Evolutionary conservation across 2,797 vertebrate genomes (phyloP), one percentile per base, ranked within the genome.

Genomic region (Harpagifer antarcticus): DNA sequence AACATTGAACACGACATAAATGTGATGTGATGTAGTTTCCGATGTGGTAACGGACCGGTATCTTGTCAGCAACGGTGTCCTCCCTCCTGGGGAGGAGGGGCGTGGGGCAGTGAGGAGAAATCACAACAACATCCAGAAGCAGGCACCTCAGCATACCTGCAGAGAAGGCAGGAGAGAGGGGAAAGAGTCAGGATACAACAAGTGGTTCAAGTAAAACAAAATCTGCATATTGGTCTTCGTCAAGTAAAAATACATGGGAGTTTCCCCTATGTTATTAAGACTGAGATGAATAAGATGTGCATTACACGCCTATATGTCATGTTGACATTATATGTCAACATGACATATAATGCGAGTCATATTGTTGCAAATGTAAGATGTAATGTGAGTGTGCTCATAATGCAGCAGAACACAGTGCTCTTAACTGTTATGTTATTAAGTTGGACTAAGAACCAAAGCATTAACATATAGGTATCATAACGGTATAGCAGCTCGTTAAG

Each of bases 71-170:
- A 74, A 62, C 53, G 2, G 72, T 12, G 0, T 82, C 66, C 68
- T 80, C 67, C 74, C 20, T 3, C 74, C 20, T 3, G 2, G 17
- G 52, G 33, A 57, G 27, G 37, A 54, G 62, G 63, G 19, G 61
- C 4, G 17, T n/a, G n/a, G n/a, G 59, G 64, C 3, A 10, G 58
- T 27, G 74, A 83, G 57, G 68, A 76, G 66, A 73, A 64, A 76
- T 85, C 86, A 86, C 75, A 44, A 85, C 71, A 62, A 83, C 19
- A 9, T 77, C 20, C 10, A 82, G 78, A 17, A 69, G 79, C 50
- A 47, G 68, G 52, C 44, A 66, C 27, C 89, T 95, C 93, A 95
- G 90, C 94, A 95, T 19, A 95, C 95, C 95, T 95, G 86, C 23
- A 81, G 27, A 83, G 6, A 48, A 71, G 47, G 69, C 27, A 17